These are phyloP conservation scores for Ascidia mentula DNA, from an alignment of 23 tunicate genomes.

Conservation along the genomic window DNA sequence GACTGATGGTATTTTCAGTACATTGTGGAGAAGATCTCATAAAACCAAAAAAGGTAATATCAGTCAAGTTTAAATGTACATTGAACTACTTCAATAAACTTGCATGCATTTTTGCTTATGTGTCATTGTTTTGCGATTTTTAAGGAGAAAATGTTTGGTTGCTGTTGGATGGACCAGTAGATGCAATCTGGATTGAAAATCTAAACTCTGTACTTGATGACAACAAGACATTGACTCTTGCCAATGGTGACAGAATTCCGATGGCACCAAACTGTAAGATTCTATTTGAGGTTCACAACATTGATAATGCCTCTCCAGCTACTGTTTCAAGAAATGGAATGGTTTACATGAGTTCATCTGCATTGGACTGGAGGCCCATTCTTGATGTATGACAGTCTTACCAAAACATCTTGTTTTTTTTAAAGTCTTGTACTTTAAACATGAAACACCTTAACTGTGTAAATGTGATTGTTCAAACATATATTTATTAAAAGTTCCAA, in stretches of 20 bases:
- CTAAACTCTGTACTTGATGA: slow-evolving; percentile 98
- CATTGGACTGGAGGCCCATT: slow-evolving; percentile 97
- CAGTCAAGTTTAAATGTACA: neutral
- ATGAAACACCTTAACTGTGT: too few relatives aligned
- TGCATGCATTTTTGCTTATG: too few relatives aligned
- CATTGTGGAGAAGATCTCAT: slow-evolving; percentile 94
- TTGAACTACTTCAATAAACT: too few relatives aligned
- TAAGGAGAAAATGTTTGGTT: slow-evolving; percentile 93
- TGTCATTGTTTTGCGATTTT: neutral
- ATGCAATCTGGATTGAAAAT: slow-evolving; percentile 99
- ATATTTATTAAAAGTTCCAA: too few relatives aligned
- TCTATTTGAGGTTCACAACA: slow-evolving; percentile 96
- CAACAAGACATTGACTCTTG: slow-evolving; percentile 97
- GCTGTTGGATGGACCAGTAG: slow-evolving; percentile 95
- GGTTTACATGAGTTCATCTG: slow-evolving; percentile 97
- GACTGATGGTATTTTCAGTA: slow-evolving; percentile 99
- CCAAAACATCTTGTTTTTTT: too few relatives aligned
- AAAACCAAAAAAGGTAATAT: slow-evolving; percentile 81
- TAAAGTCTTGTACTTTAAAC: too few relatives aligned
- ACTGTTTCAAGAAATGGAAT: slow-evolving; percentile 98
- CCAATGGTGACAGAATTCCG: slow-evolving; percentile 96
- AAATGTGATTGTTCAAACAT: neutral
- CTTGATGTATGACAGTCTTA: slow-evolving; percentile 62
- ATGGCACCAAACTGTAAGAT: slow-evolving; percentile 98
- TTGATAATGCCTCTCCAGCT: slow-evolving; percentile 99